phyloP scores from a whole-genome alignment of 2,797 vertebrate genomes.

The Naso thynnoides region DNA sequence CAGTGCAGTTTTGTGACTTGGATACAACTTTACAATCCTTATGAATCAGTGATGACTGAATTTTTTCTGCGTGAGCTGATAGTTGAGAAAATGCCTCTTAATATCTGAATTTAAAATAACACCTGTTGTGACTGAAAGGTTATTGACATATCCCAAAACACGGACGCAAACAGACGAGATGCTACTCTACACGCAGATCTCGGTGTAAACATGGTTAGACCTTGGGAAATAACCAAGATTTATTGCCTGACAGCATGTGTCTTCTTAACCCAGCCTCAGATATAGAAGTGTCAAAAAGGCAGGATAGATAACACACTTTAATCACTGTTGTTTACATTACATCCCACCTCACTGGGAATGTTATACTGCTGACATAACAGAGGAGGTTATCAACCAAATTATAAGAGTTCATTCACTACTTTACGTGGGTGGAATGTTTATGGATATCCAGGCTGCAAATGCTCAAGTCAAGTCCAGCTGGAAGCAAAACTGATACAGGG shows the following conservation, averaged over 20 bases:
- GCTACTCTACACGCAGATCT: slow-evolving; percentile 30
- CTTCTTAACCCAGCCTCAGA: slow-evolving; percentile 67
- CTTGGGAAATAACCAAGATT: slow-evolving; percentile 71
- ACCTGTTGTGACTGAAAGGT: slow-evolving; percentile 36
- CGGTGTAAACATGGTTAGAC: slow-evolving; percentile 62
- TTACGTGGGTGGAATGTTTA: slow-evolving; percentile 68
- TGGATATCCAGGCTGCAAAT: slow-evolving; percentile 21
- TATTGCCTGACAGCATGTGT: slow-evolving; percentile 69
- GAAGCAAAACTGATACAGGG: slow-evolving; percentile 1
- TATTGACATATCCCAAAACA: slow-evolving; percentile 36
- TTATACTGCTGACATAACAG: slow-evolving; percentile 70
- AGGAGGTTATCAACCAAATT: slow-evolving; percentile 76
- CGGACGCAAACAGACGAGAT: slow-evolving; percentile 29
- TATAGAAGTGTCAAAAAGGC: slow-evolving; percentile 75
- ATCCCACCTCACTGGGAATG: slow-evolving; percentile 61
- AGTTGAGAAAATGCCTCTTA: neutral
- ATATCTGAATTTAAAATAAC: slow-evolving; percentile 23
- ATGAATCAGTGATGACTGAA: neutral
- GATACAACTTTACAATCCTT: neutral
- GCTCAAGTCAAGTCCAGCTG: slow-evolving; percentile 21
- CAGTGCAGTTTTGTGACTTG: slow-evolving; percentile 5
- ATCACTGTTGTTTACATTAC: slow-evolving; percentile 75
- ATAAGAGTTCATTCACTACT: slow-evolving; percentile 60
- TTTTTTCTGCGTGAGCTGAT: neutral
- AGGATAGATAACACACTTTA: slow-evolving; percentile 70